Base-by-base conservation (phyloP, 2,113 vertebrate genomes). In the Xiphorhynchus elegans region DNA sequence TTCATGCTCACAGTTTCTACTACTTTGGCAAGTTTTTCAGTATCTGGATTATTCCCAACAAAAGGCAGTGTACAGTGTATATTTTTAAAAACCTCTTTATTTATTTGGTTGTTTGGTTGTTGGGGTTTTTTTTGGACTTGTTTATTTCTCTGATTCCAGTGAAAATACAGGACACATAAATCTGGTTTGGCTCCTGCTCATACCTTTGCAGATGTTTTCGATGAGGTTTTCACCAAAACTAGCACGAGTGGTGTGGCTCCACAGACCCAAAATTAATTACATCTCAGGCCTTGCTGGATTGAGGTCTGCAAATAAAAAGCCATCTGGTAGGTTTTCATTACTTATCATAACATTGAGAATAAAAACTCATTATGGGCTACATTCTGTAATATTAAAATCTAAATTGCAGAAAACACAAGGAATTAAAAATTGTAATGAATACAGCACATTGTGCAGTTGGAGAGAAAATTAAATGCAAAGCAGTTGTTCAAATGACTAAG, bases 381-480 rank as follows among this genome's bases (percentile, higher is more conserved):
- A 73, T 77, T 76, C 66, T 91, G 73, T 72, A 95, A 95, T 91
- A 95, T 92, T 95, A 92, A 95, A 84, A 84, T 72, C 64, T 76
- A 75, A 95, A 96, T 72, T 78, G 56, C 74, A 82, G 84, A 91
- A 94, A 96, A 81, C 56, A 91, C 60, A 78, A 94, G 80, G 89
- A 93, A 96, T 93, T 85, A 84, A 89, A 79, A 92, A 85, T 16
- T 85, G 55, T 79, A 89, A 89, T 92, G 79, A 92, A 87, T 74
- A 58, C 14, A 77, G 40, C 62, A 95, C 81, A 67, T 86, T 89
- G 84, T 87, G 80, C 64, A 78, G 42, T 94, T 95, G 67, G 70
- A 83, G 86, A 78, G 87, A 64, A 95, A 94, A 95, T 93, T 84
- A 92, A 95, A 96, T 93, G 72, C 73, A 87, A 91, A 85, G 85